Base-by-base conservation (phyloP, 2,888 invertebrate species). In the Notodonta dromedarius region DNA sequence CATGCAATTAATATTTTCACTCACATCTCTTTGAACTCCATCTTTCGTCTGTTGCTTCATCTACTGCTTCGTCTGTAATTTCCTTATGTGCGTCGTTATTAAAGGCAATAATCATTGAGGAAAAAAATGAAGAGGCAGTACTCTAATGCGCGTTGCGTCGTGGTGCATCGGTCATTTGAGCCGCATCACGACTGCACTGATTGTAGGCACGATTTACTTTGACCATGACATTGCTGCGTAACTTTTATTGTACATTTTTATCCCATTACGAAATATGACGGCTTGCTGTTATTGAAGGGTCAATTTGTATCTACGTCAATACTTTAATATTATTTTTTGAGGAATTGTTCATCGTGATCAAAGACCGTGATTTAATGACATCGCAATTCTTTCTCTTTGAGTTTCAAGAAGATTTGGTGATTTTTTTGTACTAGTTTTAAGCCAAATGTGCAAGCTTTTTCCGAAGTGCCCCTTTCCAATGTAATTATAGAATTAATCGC, bases 221-320 rank as follows among this genome's bases (percentile, higher is more conserved):
- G 88, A 79, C 90, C 91, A 80, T 91, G 91, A 90, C 91, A 90
- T 89, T 90, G 90, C 89, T 74, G 75, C 82, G 86, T 88, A 80
- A 85, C 80, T 55, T 50, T 57, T 68, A 73, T 68, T 67, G 65
- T 66, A 68, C 61, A 68, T 67, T 68, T 69, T 71, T 65, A 14
- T 24, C 54, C 14, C n/a, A 54, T 54, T 54, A 54, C 54, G 54
- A 54, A 54, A 54, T 54, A 54, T 39, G 13, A n/a, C n/a, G 14
- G 9, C 13, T 12, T 16, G 11, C 50, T 50, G 8, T 39, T 54
- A 54, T 54, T 54, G 54, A 54, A 52, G 32, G 13, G 52, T 52
- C 52, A 3, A 24, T 52, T 32, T 11, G 9, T 16, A 52, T 24
- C 24, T 4, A 52, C 24, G 51, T 52, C 52, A 52, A 32, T 11